Base-by-base conservation (phyloP, 2,113 vertebrate genomes). In the Burhinus bistriatus region DNA sequence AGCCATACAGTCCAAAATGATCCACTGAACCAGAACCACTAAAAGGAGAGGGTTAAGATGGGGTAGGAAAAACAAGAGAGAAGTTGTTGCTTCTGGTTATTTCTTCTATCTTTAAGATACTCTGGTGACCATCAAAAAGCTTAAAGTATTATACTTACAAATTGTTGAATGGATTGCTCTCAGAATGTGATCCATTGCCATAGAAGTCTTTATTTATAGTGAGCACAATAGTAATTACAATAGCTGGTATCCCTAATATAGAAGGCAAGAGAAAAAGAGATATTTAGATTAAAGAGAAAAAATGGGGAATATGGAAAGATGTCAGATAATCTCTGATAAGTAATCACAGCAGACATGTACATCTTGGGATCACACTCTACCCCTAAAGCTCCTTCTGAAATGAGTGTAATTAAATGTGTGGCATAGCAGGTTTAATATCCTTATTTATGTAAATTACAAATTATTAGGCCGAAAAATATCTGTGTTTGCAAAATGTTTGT, bases 221-320 rank as follows among this genome's bases (percentile, higher is more conserved):
- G 52, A 99, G 94, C 65, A 99, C 97, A 62, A 98, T 44, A 66
- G 93, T 93, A 87, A 99, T 98, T 20, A 99, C 89, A 49, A 98
- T 29, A 45, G 98, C 97, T 93, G 99, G 99, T 66, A 99, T 73
- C 96, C 99, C 99, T 99, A 97, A 75, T 70, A 45, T 23, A 90
- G 51, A 87, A 94, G 86, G 97, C 23, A 82, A 97, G 73, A 85
- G 54, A 61, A 85, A 92, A 34, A 49, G 16, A 87, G 32, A 75
- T 15, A 55, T 82, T 57, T 86, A 94, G n/a, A 61, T 77, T 73
- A 45, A 29, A 58, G 83, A 47, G 11, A 25, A 86, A 49, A 78
- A 58, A 42, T 3, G 4, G 27, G 57, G 52, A 64, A 13, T 40
- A n/a, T 18, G 9, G 34, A 78, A 82, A 78, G 38, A 40, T 38